phyloP scores from a whole-genome alignment of 1,140 invertebrate genomes.

The Apis mellifera region Amel_HAv3.1 CM009939.2:6417001-6417500 shows the following conservation, averaged over 20 bases:
- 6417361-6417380: constrained; percentile 82
- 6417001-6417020: background rate
- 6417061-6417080: constrained; percentile 95
- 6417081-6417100: constrained; percentile 94
- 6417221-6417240: constrained; percentile 89
- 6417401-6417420: constrained; percentile 69
- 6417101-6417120: constrained; percentile 97
- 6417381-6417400: constrained; percentile 69
- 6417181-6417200: constrained; percentile 98
- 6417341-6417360: constrained; percentile 89
- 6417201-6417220: constrained; percentile 97
- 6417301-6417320: constrained; percentile 96
- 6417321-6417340: constrained; percentile 98
- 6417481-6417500: background rate
- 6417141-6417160: constrained; percentile 95
- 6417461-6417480: background rate
- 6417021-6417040: constrained; percentile 83
- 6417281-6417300: constrained; percentile 92
- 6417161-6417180: constrained; percentile 87
- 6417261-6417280: constrained; percentile 94
- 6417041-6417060: constrained; percentile 97
- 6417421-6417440: constrained; percentile 71
- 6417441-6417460: background rate
- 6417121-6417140: constrained; percentile 98
- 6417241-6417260: constrained; percentile 92